phyloP scores from a whole-genome alignment of 2,888 invertebrate species.

The Saturnia japonica region DNA sequence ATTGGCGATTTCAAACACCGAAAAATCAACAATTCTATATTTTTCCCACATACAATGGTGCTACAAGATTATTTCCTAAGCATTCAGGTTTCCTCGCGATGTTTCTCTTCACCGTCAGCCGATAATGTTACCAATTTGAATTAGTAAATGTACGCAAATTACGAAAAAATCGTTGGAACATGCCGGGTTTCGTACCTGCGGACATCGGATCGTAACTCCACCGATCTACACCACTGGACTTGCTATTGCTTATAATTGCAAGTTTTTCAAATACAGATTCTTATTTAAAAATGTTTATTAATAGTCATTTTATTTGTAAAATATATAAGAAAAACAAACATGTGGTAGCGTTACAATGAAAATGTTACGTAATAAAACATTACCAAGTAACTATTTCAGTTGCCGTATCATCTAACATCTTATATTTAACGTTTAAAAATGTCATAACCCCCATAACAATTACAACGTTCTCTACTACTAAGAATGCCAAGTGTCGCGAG shows the following conservation, averaged over 20 bases:
- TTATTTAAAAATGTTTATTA: not conserved
- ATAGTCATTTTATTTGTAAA: not conserved
- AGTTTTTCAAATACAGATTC: not conserved
- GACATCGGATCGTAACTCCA: too few species aligned
- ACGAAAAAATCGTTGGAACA: too few species aligned
- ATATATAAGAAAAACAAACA: not conserved
- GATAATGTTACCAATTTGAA: too few species aligned
- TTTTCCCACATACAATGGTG: too few species aligned
- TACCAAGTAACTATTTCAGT: slow-evolving; percentile 3
- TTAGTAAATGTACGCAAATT: too few species aligned
- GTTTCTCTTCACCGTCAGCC: too few species aligned
- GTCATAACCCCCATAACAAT: slow-evolving; percentile 33
- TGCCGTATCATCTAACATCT: not conserved
- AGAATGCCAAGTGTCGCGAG: slow-evolving; percentile 27
- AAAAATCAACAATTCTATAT: too few species aligned
- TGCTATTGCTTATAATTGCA: not conserved
- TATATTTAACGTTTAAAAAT: slow-evolving; percentile 21
- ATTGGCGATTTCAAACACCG: too few species aligned
- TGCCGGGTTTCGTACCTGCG: too few species aligned
- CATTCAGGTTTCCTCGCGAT: too few species aligned
- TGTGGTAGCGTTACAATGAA: not conserved
- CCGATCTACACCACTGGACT: too few species aligned
- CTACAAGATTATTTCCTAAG: too few species aligned
- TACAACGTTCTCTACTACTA: slow-evolving; percentile 24
- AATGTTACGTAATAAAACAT: slow-evolving; percentile 3